Percentiles rank a stretch among this genome's conserved stretches.
phyloP scores from a whole-genome alignment of 2,113 vertebrate species.

The Ctenodactylus gundi region DNA sequence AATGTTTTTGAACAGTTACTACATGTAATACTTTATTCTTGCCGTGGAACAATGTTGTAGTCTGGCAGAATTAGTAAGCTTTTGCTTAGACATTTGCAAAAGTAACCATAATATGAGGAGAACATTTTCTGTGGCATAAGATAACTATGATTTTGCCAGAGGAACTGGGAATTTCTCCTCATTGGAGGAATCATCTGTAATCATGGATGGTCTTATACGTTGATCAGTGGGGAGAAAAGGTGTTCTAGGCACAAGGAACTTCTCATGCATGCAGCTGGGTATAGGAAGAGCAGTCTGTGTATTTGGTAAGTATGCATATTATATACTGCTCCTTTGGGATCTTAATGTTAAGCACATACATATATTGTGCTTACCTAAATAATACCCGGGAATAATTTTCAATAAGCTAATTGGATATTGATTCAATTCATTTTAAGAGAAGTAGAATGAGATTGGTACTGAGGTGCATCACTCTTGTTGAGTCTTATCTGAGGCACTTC shows the following conservation, averaged over 20 bases:
- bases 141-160: not conserved
- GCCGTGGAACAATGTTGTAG: not conserved
- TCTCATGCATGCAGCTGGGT: not conserved
- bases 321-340: not conserved
- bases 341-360: not conserved
- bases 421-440: not conserved
- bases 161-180: not conserved
- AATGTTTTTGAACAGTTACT: not conserved
- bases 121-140: not conserved
- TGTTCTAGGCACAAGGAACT: not conserved
- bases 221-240: not conserved
- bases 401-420: not conserved
- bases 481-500: not conserved
- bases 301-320: not conserved
- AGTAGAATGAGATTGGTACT: not conserved
- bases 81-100: not conserved
- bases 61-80: not conserved
- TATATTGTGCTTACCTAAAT: not conserved
- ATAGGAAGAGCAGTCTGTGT: not conserved
- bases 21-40: not conserved
- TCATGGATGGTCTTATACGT: not conserved
- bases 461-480: not conserved
- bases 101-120: not conserved
- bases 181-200: not conserved
- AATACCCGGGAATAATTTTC: not conserved